Conservation (phyloP, 2,888 invertebrate genomes). For the Dasypogon diadema region DNA sequence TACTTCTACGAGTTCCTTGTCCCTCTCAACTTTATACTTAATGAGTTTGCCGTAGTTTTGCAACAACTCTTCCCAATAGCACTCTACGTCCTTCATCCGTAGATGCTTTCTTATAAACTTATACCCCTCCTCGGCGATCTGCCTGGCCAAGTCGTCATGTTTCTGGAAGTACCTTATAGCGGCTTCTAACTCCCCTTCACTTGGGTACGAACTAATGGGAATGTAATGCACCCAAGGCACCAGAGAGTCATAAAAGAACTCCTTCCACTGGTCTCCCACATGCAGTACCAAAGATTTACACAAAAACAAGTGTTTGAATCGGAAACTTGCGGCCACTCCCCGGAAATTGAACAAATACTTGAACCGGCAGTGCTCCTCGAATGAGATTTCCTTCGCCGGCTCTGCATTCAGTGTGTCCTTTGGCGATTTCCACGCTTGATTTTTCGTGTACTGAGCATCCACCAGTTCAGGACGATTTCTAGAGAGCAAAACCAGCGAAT, state of each 20-base stretch:
- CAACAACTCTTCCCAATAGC: slow-evolving; percentile 88
- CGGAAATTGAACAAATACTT: slow-evolving; percentile 96
- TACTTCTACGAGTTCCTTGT: slow-evolving; percentile 73
- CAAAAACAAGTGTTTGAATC: slow-evolving; percentile 94
- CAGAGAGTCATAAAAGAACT: slow-evolving; percentile 92
- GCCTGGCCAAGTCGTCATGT: slow-evolving; percentile 79
- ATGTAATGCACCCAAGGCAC: slow-evolving; percentile 97
- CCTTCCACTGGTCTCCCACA: slow-evolving; percentile 93
- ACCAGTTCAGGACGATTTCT: slow-evolving; percentile 80
- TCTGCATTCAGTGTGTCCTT: slow-evolving; percentile 89
- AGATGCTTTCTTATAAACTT: slow-evolving; percentile 87
- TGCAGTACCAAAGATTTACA: slow-evolving; percentile 95
- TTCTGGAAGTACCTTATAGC: slow-evolving; percentile 80
- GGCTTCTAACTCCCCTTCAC: slow-evolving; percentile 77
- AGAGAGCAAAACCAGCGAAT: slow-evolving; percentile 86
- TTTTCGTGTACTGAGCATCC: slow-evolving; percentile 96
- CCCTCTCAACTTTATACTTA: slow-evolving; percentile 74
- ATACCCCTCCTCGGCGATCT: slow-evolving; percentile 87
- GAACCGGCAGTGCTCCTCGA: slow-evolving; percentile 93
- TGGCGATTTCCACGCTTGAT: slow-evolving; percentile 98
- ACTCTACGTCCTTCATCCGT: slow-evolving; percentile 82
- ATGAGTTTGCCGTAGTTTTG: slow-evolving; percentile 80
- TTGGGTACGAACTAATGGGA: slow-evolving; percentile 80
- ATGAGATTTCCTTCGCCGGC: slow-evolving; percentile 87
- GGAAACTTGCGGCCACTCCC: slow-evolving; percentile 96